Evolutionary conservation across 2,797 vertebrate species (phyloP).

Genomic region (Zalophus californianus): DNA sequence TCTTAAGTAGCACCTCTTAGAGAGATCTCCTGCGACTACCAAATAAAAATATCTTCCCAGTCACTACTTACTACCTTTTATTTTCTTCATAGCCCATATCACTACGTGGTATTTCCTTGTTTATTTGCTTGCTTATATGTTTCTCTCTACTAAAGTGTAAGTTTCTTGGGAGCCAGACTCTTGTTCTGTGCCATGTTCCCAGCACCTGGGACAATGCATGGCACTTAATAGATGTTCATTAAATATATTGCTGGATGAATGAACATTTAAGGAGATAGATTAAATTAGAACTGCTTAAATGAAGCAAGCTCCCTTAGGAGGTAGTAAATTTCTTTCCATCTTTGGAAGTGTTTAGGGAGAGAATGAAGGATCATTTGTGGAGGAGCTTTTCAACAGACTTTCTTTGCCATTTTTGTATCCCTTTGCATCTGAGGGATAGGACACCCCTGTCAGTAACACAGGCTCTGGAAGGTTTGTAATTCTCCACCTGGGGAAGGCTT

Average conservation of each 20-base stretch:
- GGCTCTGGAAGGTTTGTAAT: neutral
- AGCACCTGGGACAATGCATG: neutral
- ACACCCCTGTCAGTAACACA: neutral
- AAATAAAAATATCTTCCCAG: conserved; percentile 16
- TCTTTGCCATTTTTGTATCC: conserved; percentile 2
- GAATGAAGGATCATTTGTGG: neutral
- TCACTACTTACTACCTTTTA: neutral
- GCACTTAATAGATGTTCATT: neutral
- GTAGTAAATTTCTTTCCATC: neutral
- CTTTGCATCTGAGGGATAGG: neutral
- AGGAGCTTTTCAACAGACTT: neutral
- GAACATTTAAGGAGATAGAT: conserved; percentile 45
- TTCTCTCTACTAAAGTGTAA: conserved; percentile 22
- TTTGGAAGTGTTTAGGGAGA: conserved; percentile 53
- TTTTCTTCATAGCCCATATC: conserved; percentile 3
- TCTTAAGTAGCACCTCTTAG: conserved; percentile 35
- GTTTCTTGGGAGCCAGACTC: conserved; percentile 35
- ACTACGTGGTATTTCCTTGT: neutral
- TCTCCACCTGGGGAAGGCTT: conserved; percentile 12
- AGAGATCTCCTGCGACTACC: neutral
- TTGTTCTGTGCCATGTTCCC: conserved; percentile 6
- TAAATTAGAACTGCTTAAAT: conserved; percentile 38
- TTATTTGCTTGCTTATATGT: neutral
- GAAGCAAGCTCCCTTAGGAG: neutral
- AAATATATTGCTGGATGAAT: conserved; percentile 52